phyloP scores from a whole-genome alignment of 2,888 invertebrate genomes.

The Amphipyra tragopoginis region DNA sequence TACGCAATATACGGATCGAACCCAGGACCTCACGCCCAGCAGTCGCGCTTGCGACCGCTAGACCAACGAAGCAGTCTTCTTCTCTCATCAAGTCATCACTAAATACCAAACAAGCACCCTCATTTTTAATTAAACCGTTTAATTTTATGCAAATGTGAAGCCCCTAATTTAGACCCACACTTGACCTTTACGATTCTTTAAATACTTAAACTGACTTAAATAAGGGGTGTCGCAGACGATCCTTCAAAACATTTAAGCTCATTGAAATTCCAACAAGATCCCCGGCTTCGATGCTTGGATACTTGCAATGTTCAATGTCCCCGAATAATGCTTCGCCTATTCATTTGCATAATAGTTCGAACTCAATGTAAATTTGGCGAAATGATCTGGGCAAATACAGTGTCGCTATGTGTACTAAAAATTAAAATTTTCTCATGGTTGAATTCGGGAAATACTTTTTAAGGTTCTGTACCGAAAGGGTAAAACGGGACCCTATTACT shows the following conservation, averaged over 20 bases:
- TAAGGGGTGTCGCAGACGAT: conserved; percentile 33
- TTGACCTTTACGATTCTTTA: conserved; percentile 58
- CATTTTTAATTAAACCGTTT: conserved; percentile 44
- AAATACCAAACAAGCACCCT: background rate
- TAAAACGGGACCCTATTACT: no score
- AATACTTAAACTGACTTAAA: conserved; percentile 49
- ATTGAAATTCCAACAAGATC: conserved; percentile 53
- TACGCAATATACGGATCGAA: no score
- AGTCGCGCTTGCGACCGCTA: no score
- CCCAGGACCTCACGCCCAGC: no score
- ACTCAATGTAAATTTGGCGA: conserved; percentile 47
- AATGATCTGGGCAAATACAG: conserved; percentile 45
- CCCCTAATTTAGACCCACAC: conserved; percentile 27
- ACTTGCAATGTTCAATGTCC: conserved; percentile 44
- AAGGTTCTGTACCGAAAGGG: no score
- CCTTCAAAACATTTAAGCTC: conserved; percentile 41
- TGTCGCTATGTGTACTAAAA: conserved; percentile 22
- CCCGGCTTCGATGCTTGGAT: conserved; percentile 36
- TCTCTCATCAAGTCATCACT: background rate
- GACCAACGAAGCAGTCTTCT: no score
- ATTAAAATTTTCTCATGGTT: conserved; percentile 15
- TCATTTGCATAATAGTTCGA: conserved; percentile 53
- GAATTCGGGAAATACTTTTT: background rate
- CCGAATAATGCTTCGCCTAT: conserved; percentile 27
- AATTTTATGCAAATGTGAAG: conserved; percentile 44